Evolutionary conservation across 2,888 invertebrate genomes (phyloP).

Genomic region (Lycia hirtaria): DNA sequence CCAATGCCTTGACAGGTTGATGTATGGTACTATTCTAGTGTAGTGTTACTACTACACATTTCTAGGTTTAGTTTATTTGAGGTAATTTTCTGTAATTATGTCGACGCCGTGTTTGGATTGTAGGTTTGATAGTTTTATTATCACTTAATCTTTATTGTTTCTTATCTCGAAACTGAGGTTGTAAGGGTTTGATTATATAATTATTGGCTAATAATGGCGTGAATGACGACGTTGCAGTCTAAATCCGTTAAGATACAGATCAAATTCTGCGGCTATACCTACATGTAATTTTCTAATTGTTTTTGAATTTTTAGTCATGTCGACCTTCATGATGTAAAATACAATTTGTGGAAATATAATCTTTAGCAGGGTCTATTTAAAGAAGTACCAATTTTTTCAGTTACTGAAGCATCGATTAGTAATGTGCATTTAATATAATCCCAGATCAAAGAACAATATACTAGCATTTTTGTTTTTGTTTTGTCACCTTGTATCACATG

Average conservation of each 20-base stretch:
- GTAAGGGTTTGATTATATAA: background rate
- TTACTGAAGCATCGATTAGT: no score
- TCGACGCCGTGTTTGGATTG: slow-evolving; percentile 44
- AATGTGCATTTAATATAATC: no score
- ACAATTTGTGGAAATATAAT: no score
- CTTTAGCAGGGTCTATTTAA: no score
- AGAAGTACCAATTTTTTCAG: no score
- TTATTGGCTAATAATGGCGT: background rate
- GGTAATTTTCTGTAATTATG: slow-evolving; percentile 49
- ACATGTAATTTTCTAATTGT: no score
- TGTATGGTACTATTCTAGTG: slow-evolving; percentile 67
- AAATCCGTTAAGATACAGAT: background rate
- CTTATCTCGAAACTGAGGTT: slow-evolving; percentile 3
- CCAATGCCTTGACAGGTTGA: slow-evolving; percentile 77
- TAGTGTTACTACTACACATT: slow-evolving; percentile 26
- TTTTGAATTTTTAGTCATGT: no score
- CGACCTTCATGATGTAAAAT: no score
- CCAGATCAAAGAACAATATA: no score
- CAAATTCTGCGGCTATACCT: no score
- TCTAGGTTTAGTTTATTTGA: slow-evolving; percentile 43
- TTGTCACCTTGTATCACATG: no score
- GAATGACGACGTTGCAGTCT: background rate
- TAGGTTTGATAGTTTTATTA: slow-evolving; percentile 41
- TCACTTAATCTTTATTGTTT: slow-evolving; percentile 35
- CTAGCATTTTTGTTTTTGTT: no score